Evolutionary conservation across 1,140 invertebrate genomes (phyloP).

Genomic region (Ips typographus): DNA sequence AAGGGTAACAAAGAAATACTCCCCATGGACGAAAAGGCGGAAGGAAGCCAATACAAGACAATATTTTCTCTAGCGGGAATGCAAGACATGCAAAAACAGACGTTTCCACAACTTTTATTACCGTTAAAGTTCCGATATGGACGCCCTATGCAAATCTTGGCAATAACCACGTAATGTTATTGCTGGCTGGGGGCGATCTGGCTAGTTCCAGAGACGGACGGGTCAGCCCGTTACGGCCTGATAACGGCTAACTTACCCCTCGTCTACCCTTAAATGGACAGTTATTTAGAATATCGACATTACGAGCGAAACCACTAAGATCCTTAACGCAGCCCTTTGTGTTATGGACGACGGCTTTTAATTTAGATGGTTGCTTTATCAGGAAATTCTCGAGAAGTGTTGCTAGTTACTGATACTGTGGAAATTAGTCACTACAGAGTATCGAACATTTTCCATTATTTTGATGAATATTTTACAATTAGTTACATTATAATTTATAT

Average conservation of each 20-base stretch:
- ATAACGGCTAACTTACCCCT: conserved; percentile 38
- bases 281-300: conserved; percentile 34
- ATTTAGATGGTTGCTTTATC: too few relatives aligned
- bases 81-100: conserved; percentile 36
- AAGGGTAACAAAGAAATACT: background rate
- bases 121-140: conserved; percentile 30
- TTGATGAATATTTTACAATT: too few relatives aligned
- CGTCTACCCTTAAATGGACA: conserved; percentile 35
- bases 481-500: too few relatives aligned
- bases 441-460: too few relatives aligned
- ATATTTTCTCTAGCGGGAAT: conserved; percentile 26
- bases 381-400: too few relatives aligned
- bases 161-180: conserved; percentile 36
- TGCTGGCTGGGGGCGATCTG: conserved; percentile 22
- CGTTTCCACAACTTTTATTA: conserved; percentile 31
- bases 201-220: conserved; percentile 32
- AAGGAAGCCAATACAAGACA: conserved; percentile 9
- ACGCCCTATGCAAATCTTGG: conserved; percentile 33
- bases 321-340: conserved; percentile 20
- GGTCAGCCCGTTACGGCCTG: conserved; percentile 38
- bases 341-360: background rate
- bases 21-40: background rate
- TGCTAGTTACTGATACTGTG: too few relatives aligned
- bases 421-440: too few relatives aligned
- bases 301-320: conserved; percentile 33